phyloP scores from a whole-genome alignment of 2,113 vertebrate genomes.

The Sapajus apella region DNA sequence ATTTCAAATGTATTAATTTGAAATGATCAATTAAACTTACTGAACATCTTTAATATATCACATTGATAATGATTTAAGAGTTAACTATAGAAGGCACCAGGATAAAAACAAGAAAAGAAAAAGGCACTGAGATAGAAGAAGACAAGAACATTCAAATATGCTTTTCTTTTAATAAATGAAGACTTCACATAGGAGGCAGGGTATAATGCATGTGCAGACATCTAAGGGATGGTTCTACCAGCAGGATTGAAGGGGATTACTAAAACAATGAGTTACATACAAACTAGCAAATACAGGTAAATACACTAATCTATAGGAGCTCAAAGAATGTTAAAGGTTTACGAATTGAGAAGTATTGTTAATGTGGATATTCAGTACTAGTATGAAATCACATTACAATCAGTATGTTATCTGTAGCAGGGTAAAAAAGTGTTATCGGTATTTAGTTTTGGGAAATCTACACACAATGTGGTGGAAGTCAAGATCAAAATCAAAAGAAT shows the following conservation, averaged over 20 bases:
- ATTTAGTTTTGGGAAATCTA: background rate
- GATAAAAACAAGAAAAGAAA: constrained; percentile 14
- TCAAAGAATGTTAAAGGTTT: background rate
- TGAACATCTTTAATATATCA: background rate
- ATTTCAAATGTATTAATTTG: background rate
- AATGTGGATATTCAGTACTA: background rate
- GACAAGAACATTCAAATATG: background rate
- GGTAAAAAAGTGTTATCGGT: background rate
- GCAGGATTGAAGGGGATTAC: background rate
- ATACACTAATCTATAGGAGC: background rate
- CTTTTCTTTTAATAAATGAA: constrained; percentile 12
- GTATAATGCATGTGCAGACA: background rate
- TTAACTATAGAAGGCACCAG: background rate
- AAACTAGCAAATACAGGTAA: constrained; percentile 12
- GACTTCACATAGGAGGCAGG: background rate
- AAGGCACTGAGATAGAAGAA: background rate
- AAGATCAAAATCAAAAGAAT: background rate
- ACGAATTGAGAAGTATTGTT: background rate
- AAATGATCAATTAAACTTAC: constrained; percentile 12
- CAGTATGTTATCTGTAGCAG: background rate
- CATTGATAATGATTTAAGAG: background rate
- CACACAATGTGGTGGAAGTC: background rate
- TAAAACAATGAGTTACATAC: background rate
- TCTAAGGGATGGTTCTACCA: background rate
- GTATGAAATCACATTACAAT: background rate